Conservation (phyloP, 2,113 vertebrate species). For the Corynorhinus townsendii region DNA sequence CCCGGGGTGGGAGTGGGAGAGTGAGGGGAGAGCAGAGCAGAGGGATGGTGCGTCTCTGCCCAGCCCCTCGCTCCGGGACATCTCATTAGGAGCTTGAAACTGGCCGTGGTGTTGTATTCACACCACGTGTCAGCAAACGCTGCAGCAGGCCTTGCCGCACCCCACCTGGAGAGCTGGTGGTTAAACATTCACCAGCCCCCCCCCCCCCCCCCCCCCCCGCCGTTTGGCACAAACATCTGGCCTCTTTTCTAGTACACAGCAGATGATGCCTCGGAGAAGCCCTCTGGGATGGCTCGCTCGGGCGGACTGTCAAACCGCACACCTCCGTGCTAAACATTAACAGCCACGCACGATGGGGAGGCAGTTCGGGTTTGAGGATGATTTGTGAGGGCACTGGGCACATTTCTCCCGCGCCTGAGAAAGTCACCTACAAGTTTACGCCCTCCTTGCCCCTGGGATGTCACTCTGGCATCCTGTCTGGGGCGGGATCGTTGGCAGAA, state of each 20-base stretch:
- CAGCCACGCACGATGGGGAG: neutral
- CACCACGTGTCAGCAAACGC: too few relatives aligned
- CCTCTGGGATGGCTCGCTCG: neutral
- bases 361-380: neutral
- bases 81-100: accelerated
- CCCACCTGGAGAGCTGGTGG: accelerated
- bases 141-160: neutral
- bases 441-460: neutral
- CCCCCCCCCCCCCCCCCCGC: too few relatives aligned
- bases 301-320: neutral
- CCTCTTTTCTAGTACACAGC: neutral
- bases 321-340: neutral
- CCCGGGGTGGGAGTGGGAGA: neutral
- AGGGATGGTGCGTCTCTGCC: accelerated
- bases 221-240: neutral
- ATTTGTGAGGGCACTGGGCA: neutral
- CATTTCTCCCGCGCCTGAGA: neutral
- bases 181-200: neutral
- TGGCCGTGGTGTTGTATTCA: accelerated
- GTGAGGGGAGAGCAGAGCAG: neutral
- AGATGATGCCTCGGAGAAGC: neutral
- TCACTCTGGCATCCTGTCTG: neutral
- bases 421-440: neutral
- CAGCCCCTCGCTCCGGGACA: accelerated
- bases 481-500: neutral